Evolutionary conservation across 2,113 vertebrate species (phyloP).

Genomic region (Recurvirostra avosetta): DNA sequence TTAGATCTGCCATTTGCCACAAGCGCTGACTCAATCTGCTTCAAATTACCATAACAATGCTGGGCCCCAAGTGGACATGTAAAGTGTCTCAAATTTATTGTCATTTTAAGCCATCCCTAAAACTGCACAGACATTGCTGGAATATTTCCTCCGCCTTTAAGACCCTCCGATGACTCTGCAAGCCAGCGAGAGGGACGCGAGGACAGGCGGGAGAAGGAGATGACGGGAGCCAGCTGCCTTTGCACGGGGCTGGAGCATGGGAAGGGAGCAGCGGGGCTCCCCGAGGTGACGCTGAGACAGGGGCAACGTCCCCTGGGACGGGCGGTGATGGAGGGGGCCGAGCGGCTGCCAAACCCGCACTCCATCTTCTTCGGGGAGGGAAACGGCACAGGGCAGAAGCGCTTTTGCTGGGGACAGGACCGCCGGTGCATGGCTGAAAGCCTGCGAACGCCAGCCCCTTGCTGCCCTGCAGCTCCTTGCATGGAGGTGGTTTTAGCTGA

Average conservation of each 20-base stretch:
- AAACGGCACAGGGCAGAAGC: not conserved
- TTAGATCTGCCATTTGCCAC: not conserved
- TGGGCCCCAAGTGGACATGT: not conserved
- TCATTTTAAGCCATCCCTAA: not conserved
- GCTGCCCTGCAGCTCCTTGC: not conserved
- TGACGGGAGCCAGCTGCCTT: slow-evolving; percentile 49
- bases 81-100: slow-evolving; percentile 12
- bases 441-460: not conserved
- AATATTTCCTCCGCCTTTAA: not conserved
- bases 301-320: not conserved
- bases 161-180: not conserved
- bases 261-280: slow-evolving; percentile 18
- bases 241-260: not conserved
- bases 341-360: not conserved
- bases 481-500: fast-evolving
- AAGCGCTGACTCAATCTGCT: slow-evolving; percentile 17
- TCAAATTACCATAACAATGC: slow-evolving; percentile 32
- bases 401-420: not conserved
- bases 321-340: fast-evolving
- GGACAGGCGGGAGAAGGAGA: not conserved
- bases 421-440: not conserved
- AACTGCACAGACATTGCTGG: not conserved
- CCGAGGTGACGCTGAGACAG: not conserved
- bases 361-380: not conserved
- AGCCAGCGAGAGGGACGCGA: not conserved